A percentile compares a stretch with the other conserved stretches of the same genome.
These are phyloP conservation scores for Neoaliturus tenellus DNA, from an alignment of 2,888 invertebrate species.

Conservation along the genomic window DNA sequence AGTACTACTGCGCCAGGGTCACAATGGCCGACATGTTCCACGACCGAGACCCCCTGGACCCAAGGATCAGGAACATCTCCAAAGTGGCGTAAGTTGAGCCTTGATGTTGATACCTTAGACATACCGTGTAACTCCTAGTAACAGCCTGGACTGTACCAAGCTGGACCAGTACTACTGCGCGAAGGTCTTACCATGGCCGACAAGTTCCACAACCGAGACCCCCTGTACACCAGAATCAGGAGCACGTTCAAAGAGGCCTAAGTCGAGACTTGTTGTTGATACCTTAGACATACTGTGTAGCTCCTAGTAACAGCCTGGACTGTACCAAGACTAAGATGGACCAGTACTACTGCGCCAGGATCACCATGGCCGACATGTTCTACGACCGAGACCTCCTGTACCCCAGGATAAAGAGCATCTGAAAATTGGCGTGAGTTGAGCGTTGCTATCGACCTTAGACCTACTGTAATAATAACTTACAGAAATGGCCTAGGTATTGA, in stretches of 20 bases:
- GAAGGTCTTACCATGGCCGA: slow-evolving; percentile 68
- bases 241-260: slow-evolving; percentile 20
- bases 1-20: slow-evolving; percentile 67
- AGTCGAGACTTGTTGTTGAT: too few species aligned
- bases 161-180: slow-evolving; percentile 68
- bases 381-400: slow-evolving; percentile 64
- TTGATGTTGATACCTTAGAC: too few species aligned
- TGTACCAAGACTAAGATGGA: slow-evolving; percentile 65
- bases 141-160: slow-evolving; percentile 65
- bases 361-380: slow-evolving; percentile 69
- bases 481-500: slow-evolving; percentile 68
- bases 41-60: slow-evolving; percentile 64
- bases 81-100: slow-evolving; percentile 55
- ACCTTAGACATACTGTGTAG: too few species aligned
- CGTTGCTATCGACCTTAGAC: too few species aligned
- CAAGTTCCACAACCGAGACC: slow-evolving; percentile 68
- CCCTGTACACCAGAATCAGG: slow-evolving; percentile 36
- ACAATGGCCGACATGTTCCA: slow-evolving; percentile 69
- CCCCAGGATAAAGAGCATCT: not conserved
- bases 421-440: slow-evolving; percentile 48
- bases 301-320: slow-evolving; percentile 67
- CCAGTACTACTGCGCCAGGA: slow-evolving; percentile 67
- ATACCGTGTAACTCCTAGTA: too few species aligned
- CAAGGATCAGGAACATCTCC: slow-evolving; percentile 1
- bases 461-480: too few species aligned